Percentiles rank a stretch among this genome's conserved stretches.
phyloP scores from a whole-genome alignment of 2,797 vertebrate genomes.

The Neolamprologus multifasciatus region DNA sequence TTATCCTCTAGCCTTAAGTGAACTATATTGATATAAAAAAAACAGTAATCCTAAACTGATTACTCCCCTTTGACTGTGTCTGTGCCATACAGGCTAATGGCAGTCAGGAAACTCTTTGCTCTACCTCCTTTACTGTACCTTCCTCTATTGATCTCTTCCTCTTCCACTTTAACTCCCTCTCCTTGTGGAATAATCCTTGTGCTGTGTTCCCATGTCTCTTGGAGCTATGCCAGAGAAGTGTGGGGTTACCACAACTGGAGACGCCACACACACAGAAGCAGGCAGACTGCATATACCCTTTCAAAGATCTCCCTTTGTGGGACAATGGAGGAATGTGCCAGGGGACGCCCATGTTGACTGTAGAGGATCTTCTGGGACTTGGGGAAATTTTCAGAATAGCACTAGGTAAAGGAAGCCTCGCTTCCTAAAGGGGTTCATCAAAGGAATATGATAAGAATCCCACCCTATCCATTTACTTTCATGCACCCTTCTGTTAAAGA shows the following conservation, averaged over 20 bases:
- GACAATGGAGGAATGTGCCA: slow-evolving; percentile 21
- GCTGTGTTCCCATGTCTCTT: slow-evolving; percentile 61
- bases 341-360: slow-evolving; percentile 23
- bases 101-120: slow-evolving; percentile 41
- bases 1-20: not conserved
- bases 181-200: slow-evolving; percentile 55
- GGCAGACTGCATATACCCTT: slow-evolving; percentile 9
- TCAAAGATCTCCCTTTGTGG: slow-evolving; percentile 16
- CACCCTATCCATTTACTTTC: slow-evolving; percentile 5
- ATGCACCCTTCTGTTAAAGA: slow-evolving; percentile 17
- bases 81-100: slow-evolving; percentile 2
- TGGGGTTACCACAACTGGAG: slow-evolving; percentile 53
- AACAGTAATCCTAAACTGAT: slow-evolving; percentile 20
- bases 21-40: slow-evolving; percentile 25
- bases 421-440: not conserved
- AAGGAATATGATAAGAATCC: slow-evolving; percentile 14
- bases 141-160: slow-evolving; percentile 50
- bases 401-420: slow-evolving; percentile 24
- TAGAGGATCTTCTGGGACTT: not conserved
- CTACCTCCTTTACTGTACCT: slow-evolving; percentile 26
- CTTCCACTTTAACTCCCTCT: slow-evolving; percentile 56
- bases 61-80: not conserved
- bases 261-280: slow-evolving; percentile 4
- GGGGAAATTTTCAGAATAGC: slow-evolving; percentile 10
- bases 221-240: slow-evolving; percentile 54